Evolutionary conservation across 2,797 vertebrate species (phyloP).

Genomic region (Carcharodon carcharias): DNA sequence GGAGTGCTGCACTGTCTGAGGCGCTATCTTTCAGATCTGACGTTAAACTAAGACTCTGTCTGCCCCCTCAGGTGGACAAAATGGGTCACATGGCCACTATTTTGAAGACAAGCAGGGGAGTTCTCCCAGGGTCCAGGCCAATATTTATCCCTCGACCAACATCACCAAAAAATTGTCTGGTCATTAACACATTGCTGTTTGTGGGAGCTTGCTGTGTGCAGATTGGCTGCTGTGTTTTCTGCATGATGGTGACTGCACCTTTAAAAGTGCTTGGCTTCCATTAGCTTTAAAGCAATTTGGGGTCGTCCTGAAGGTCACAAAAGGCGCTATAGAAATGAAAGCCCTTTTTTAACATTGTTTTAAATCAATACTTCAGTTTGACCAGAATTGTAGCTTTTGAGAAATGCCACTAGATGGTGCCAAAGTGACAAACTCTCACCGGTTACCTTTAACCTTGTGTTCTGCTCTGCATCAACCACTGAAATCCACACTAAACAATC

Average conservation of each 20-base stretch:
- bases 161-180: background rate
- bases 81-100: background rate
- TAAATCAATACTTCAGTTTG: background rate
- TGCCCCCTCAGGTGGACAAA: background rate
- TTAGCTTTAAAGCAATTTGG: background rate
- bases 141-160: background rate
- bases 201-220: background rate
- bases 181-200: background rate
- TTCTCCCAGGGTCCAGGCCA: background rate
- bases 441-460: background rate
- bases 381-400: background rate
- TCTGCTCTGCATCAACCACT: background rate
- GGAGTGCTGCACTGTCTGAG: background rate
- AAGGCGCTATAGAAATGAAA: background rate
- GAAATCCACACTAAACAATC: background rate
- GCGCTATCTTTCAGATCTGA: background rate
- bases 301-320: background rate
- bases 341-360: too few species aligned
- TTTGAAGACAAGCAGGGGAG: background rate
- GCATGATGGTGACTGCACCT: background rate
- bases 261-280: background rate
- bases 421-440: background rate
- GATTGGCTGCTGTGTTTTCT: background rate
- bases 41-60: background rate
- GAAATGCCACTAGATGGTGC: background rate